Conservation (phyloP, 2,113 vertebrate genomes). For the Calonectris borealis region DNA sequence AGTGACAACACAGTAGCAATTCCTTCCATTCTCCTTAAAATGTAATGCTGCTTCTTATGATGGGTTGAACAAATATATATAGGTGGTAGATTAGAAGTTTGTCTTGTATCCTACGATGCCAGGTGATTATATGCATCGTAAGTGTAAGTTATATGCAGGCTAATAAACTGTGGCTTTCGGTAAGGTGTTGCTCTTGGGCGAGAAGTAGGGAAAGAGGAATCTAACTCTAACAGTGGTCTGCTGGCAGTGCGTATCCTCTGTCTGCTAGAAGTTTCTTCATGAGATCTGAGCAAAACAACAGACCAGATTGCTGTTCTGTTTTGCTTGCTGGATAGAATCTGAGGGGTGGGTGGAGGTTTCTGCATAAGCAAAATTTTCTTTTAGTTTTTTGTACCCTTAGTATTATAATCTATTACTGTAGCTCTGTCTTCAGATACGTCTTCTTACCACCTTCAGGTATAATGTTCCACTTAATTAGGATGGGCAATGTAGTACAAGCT, state of each 20-base stretch:
- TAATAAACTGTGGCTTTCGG: background rate
- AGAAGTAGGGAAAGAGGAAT: background rate
- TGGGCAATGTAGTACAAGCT: background rate
- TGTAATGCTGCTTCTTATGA: background rate
- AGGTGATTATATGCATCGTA: background rate
- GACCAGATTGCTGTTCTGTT: accelerated
- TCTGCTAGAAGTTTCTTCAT: background rate
- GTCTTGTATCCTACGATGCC: background rate
- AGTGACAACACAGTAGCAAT: background rate
- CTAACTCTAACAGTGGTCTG: background rate
- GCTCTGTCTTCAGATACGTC: background rate
- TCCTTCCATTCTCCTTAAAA: background rate
- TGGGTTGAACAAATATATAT: background rate
- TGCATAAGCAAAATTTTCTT: background rate
- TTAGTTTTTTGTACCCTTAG: background rate
- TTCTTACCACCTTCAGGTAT: background rate
- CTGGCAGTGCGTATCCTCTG: background rate
- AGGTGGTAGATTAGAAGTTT: background rate
- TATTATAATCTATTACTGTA: background rate
- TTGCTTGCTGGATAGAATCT: background rate
- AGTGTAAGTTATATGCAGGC: background rate
- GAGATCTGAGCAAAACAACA: background rate
- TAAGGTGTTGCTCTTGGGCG: background rate
- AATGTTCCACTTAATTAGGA: background rate
- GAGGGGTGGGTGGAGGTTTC: background rate